Conservation (phyloP, 92 coral and sea anemone genomes). For the Blastomussa wellsi region DNA sequence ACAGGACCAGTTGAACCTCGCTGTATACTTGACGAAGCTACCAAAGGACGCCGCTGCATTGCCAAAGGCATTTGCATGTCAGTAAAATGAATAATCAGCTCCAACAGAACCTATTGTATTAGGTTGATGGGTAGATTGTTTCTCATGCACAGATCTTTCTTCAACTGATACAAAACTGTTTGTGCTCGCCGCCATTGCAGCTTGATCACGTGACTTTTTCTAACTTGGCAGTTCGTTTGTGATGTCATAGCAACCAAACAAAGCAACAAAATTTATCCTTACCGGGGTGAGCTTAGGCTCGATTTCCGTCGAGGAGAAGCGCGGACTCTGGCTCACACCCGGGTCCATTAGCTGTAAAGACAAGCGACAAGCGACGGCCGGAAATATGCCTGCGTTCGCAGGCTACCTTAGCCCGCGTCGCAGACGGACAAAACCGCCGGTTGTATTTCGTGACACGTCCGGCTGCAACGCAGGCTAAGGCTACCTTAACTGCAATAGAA, state of each 20-base stretch:
- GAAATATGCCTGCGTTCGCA: no score
- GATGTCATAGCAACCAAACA: conserved; percentile 55
- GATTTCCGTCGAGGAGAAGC: no score
- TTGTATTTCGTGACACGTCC: no score
- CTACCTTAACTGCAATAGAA: no score
- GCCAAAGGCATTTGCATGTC: conserved; percentile 23
- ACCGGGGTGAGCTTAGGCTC: conserved; percentile 8
- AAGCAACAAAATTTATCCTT: not conserved
- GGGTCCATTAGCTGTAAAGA: no score
- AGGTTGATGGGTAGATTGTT: conserved; percentile 4
- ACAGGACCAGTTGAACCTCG: not conserved
- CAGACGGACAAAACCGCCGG: no score
- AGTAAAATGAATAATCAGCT: not conserved
- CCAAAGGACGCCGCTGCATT: not conserved
- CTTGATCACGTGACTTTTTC: conserved; percentile 38
- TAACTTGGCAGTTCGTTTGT: conserved; percentile 25
- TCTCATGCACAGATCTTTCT: not conserved
- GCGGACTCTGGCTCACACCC: no score
- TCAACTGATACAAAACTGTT: not conserved
- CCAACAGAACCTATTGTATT: not conserved
- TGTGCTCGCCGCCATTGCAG: conserved; percentile 32
- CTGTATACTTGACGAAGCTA: conserved; percentile 1
- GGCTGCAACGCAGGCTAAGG: no score
- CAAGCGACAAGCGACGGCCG: no score
- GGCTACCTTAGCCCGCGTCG: no score